These are phyloP conservation scores for Furnarius figulus DNA, from an alignment of 2,113 vertebrate species.

Conservation along the genomic window DNA sequence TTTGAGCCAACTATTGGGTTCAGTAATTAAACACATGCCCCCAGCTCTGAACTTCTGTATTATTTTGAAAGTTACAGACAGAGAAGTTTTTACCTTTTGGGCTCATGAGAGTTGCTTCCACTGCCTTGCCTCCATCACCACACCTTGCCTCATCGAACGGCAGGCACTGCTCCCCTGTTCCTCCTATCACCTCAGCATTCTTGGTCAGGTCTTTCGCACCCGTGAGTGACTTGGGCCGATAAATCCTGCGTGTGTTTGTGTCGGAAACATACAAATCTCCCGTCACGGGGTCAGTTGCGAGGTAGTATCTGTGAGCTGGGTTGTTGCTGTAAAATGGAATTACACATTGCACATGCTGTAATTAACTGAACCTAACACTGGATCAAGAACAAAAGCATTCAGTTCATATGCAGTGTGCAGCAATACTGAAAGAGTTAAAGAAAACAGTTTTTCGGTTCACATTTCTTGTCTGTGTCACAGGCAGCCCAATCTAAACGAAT, in stretches of 20 bases:
- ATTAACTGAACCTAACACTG: neutral
- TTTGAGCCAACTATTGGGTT: neutral
- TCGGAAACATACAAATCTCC: slow-evolving; percentile 95
- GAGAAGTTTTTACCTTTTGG: slow-evolving; percentile 88
- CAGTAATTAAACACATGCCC: neutral
- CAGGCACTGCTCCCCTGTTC: slow-evolving; percentile 94
- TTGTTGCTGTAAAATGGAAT: slow-evolving; percentile 86
- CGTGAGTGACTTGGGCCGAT: slow-evolving; percentile 83
- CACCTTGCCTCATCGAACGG: slow-evolving; percentile 96
- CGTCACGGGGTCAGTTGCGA: slow-evolving; percentile 89
- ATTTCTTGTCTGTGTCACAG: neutral
- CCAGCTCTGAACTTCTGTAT: neutral
- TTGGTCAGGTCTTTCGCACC: slow-evolving; percentile 88
- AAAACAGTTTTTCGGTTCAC: rapidly evolving
- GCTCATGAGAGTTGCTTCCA: slow-evolving; percentile 93
- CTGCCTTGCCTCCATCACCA: slow-evolving; percentile 93
- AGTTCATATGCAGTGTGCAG: neutral
- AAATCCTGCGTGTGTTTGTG: slow-evolving; percentile 95
- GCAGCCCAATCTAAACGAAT: neutral
- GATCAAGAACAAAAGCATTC: neutral
- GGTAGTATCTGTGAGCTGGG: slow-evolving; percentile 95
- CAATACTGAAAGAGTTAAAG: neutral
- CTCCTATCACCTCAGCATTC: slow-evolving; percentile 90
- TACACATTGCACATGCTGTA: neutral
- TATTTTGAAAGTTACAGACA: neutral